Base-by-base conservation (phyloP, 2,113 vertebrate species). In the Bufo gargarizans region DNA sequence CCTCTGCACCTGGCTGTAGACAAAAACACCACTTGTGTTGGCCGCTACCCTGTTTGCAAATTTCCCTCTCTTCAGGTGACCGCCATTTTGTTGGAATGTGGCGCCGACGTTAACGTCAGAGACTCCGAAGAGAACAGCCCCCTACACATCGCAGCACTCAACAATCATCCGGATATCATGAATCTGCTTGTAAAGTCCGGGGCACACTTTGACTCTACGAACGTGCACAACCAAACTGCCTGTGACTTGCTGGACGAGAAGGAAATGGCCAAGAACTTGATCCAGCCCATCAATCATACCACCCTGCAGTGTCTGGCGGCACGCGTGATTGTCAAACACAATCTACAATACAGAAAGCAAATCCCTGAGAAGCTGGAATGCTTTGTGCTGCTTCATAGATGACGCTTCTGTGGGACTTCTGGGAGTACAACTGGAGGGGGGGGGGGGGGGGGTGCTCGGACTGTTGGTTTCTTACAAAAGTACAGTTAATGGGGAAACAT, bases 141-240 rank as follows among this genome's bases (percentile, higher is more conserved):
- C 0, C 94, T 99, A 16, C 98, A 99, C 85, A 96, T 99, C 79
- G 98, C 98, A 47, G 98, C 98, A 76, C 93, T 97, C 89, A 99
- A 99, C 91, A 99, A 99, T 92, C 96, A 99, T 93, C 96, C 98
- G 4, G 98, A 97, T 91, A 98, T 99, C 93, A 99, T 99, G 98
- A 99, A 99, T 94, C 92, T 99, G 91, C 96, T 99, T 88, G 97
- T 99, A 90, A 97, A 97, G 86, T 95, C 96, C 84, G 98, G 98
- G 90, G 96, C 97, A 90, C 98, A 99, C 92, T 99, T 99, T 0
- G 98, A 99, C 95, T 97, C 97, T 93, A 99, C 98, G 91, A 99
- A 99, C 91, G 94, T 93, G 11, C 93, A 93, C 93, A 96, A 97
- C 89, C 97, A 99, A 94, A 99, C 97, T 80, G 97, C 98, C 92